A percentile compares a stretch with the other conserved stretches of the same genome.
Conservation (phyloP, 2,797 vertebrate species). For the Protosalanx chinensis region DNA sequence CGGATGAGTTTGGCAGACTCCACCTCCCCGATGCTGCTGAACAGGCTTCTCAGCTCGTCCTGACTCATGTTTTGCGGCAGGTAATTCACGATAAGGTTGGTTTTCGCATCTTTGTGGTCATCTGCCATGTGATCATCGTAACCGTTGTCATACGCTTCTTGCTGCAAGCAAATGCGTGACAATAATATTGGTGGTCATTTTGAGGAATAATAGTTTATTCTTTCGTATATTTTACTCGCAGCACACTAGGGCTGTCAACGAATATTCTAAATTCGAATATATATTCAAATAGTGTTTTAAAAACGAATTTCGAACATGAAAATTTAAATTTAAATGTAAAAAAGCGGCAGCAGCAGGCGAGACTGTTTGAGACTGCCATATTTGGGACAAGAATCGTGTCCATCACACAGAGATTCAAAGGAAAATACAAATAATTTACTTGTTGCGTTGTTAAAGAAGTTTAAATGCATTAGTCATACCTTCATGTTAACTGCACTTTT, state of each 20-base stretch:
- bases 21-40: slow-evolving; percentile 94
- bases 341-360: too few species aligned
- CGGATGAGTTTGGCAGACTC: slow-evolving; percentile 96
- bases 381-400: too few species aligned
- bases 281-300: too few species aligned
- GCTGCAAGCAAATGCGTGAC: neutral
- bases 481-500: slow-evolving; percentile 57
- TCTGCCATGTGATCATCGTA: slow-evolving; percentile 94
- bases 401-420: too few species aligned
- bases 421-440: too few species aligned
- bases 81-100: slow-evolving; percentile 98
- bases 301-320: too few species aligned
- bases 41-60: slow-evolving; percentile 91
- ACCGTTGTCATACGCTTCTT: slow-evolving; percentile 81
- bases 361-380: too few species aligned
- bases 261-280: too few species aligned
- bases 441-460: too few species aligned
- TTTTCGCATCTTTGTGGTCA: slow-evolving; percentile 85
- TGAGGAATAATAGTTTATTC: neutral
- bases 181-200: neutral
- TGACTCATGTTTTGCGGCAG: slow-evolving; percentile 98
- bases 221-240: too few species aligned
- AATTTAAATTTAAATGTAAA: too few species aligned
- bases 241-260: too few species aligned
- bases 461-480: slow-evolving; percentile 41